Evolutionary conservation across 2,888 invertebrate species (phyloP), one percentile per base, ranked within the genome.

Genomic region (Calephelis perditalis): DNA sequence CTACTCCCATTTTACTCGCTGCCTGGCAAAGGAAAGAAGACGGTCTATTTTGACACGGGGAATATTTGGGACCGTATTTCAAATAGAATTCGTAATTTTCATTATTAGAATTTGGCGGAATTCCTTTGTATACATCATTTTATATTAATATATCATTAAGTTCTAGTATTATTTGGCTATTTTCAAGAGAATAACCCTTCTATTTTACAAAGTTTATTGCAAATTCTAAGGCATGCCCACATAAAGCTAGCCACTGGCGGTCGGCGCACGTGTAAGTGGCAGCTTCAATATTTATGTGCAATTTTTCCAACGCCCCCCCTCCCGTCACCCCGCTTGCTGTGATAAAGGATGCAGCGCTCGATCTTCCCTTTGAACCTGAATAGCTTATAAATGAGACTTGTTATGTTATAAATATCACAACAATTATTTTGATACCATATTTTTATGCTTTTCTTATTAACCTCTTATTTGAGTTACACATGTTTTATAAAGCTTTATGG

Each of bases 281-380:
- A 88, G 89, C 90, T 90, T 87, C 90, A 90, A 90, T 90, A 90
- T 90, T 90, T 90, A 90, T 89, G 90, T 86, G 87, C 88, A 90
- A 90, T 90, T 90, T 90, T 90, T 89, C 88, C 88, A 81, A 78
- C 81, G 73, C 74, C 76, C 71, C 77, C 76, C 71, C 69, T 65
- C 68, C 71, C 70, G 1, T 26, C 26, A 26, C 26, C 74, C 62
- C 67, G 60, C 66, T 65, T 65, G 65, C 68, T 72, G 71, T 78
- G 82, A 83, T 85, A 86, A 87, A 89, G 87, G 88, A 88, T 89
- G 89, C 88, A 88, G 79, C 74, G 49, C 49, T 49, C 49, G 72
- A 74, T 76, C 76, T 73, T 77, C 75, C 73, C 74, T 66, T 65
- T 68, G 55, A 66, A 70, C 72, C 75, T 72, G 77, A 81, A 86